A percentile compares a stretch with the other conserved stretches of the same genome.
phyloP scores from a whole-genome alignment of 2,113 vertebrate genomes.

The Cairina moschata region DNA sequence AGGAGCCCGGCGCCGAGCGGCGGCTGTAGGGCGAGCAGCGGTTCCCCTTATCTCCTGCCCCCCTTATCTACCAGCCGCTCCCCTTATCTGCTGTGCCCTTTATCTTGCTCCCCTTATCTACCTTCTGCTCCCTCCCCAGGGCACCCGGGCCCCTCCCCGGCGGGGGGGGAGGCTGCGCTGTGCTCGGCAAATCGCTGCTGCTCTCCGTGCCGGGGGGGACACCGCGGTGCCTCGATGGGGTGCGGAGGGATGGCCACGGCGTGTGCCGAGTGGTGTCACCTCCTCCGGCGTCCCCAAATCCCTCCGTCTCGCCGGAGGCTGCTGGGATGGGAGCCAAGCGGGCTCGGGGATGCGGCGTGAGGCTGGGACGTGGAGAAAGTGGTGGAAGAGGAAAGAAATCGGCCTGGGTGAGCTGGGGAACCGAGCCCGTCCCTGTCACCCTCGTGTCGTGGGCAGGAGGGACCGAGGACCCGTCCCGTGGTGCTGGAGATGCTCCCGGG shows the following conservation, averaged over 20 bases:
- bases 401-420: background rate
- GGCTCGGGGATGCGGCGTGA: background rate
- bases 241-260: background rate
- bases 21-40: background rate
- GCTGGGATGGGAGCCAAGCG: fast-evolving
- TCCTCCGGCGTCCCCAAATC: background rate
- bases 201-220: background rate
- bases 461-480: fast-evolving
- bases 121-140: background rate
- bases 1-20: background rate
- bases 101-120: background rate
- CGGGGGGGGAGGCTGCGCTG: background rate
- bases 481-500: background rate
- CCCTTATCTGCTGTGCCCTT: background rate
- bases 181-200: background rate
- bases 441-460: fast-evolving
- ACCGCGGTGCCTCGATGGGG: fast-evolving
- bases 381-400: background rate
- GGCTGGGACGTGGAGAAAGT: background rate
- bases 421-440: background rate
- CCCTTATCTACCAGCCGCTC: background rate
- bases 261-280: background rate
- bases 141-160: background rate
- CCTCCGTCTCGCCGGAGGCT: fast-evolving
- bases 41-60: background rate